Base-by-base conservation (phyloP, 2,888 invertebrate species). In the Sthenelais limicola region DNA sequence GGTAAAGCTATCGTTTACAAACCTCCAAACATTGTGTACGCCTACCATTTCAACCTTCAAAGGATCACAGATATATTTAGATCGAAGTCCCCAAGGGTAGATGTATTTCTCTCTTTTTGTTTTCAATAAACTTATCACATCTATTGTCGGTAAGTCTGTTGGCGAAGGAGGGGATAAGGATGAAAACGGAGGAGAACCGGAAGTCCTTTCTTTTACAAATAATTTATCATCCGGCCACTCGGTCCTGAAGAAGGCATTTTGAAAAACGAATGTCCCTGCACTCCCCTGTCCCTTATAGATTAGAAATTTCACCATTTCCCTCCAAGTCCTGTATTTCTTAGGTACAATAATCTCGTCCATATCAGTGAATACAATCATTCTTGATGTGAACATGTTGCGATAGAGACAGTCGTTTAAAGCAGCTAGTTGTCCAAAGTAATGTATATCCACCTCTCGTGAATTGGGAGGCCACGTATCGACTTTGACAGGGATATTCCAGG, bases 31-130 rank as follows among this genome's bases (percentile, higher is more conserved):
- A 32, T 38, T 69, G 73, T 77, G 77, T 3, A 77, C 52, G 1
- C 96, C 96, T 24, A 95, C 93, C 87, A 96, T 96, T 12, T 95
- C 92, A 0, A 95, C 94, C 70, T 92, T 91, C 77, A 93, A 92
- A 9, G 96, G 95, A 77, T 93, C 91, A 84, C 95, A 93, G 77
- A 95, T 93, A 86, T 94, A 96, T 87, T 97, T 96, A 77, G 95
- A 95, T 73, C 78, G 74, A 35, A 52, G 94, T 84, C 95, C 49
- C 33, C 94, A 49, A 9, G 73, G 94, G 89, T 95, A 95, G 28
- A 96, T 90, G 82, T 94, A 93, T 51, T 92, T 91, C 84, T 94
- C 92, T 35, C 94, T 90, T 72, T 92, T 91, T 0, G 96, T 96
- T 86, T 96, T 85, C 71, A 76, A 78, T 38, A 80, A 80, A 1